phyloP scores from a whole-genome alignment of 2,888 invertebrate species.

The Cryptocheilus praepositus region DNA sequence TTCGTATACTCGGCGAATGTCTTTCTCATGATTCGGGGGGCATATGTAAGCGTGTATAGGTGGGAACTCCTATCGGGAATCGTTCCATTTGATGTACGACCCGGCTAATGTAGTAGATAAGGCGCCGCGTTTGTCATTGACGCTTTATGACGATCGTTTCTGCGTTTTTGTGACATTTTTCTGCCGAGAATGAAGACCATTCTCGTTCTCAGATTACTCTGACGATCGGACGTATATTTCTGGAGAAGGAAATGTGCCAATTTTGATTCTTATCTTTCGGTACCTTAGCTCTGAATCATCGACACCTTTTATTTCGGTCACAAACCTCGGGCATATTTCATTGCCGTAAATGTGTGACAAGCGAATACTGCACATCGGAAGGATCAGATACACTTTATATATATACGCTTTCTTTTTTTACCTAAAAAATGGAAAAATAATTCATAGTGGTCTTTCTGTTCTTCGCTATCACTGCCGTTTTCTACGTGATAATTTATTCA shows the following conservation, averaged over 20 bases:
- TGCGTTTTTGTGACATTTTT: conserved; percentile 23
- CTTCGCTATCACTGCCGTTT: no score
- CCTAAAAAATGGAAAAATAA: no score
- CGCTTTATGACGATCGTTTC: conserved; percentile 35
- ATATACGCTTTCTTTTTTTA: no score
- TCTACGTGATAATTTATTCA: no score
- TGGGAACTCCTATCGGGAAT: conserved; percentile 35
- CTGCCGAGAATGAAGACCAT: conserved; percentile 22
- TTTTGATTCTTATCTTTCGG: neutral
- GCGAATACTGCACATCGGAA: no score
- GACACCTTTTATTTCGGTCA: neutral
- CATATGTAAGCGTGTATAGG: conserved; percentile 21
- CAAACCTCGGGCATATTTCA: no score
- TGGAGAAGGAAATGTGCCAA: neutral
- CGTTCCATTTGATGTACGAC: conserved; percentile 39
- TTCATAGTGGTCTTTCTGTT: no score
- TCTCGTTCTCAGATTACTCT: conserved; percentile 18
- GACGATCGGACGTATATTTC: neutral
- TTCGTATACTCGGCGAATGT: no score
- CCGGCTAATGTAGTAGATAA: conserved; percentile 42
- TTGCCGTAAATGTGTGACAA: no score
- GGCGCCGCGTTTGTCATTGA: conserved; percentile 35
- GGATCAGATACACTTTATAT: no score
- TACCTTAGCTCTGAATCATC: neutral
- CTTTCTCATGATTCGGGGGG: no score